Percentiles rank a stretch among this genome's conserved stretches.
These are phyloP conservation scores for Tribolium madens DNA, from an alignment of 1,140 invertebrate genomes.

Conservation along the genomic window DNA sequence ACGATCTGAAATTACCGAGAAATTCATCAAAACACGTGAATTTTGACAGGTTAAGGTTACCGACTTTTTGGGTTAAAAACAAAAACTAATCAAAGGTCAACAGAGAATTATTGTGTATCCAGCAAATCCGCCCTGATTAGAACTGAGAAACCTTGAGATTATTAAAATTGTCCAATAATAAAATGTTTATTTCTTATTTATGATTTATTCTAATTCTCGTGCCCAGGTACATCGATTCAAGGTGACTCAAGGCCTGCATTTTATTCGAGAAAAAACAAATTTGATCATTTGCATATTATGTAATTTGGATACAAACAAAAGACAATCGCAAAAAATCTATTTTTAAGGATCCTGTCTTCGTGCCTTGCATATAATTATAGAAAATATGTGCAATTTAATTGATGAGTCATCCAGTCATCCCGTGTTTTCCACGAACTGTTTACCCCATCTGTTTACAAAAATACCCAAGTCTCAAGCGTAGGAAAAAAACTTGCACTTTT, in stretches of 20 bases:
- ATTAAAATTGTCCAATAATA: background rate
- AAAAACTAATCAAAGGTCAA: no score
- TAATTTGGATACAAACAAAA: background rate
- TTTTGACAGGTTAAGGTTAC: background rate
- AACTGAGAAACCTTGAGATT: background rate
- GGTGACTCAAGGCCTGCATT: background rate
- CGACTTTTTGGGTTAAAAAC: background rate
- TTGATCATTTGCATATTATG: background rate
- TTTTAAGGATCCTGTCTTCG: background rate
- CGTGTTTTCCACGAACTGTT: background rate
- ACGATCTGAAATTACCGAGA: constrained; percentile 54
- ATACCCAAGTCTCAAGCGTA: no score
- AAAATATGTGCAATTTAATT: background rate
- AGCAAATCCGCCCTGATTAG: no score
- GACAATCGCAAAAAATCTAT: background rate
- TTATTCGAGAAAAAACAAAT: background rate
- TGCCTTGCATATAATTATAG: constrained; percentile 1
- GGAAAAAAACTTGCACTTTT: background rate
- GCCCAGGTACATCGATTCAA: background rate
- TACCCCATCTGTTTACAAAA: constrained; percentile 1
- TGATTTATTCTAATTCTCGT: no score
- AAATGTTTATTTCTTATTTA: background rate
- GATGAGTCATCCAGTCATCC: background rate
- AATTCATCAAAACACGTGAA: background rate
- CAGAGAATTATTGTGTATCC: no score